Conservation (phyloP, 1,140 invertebrate species). For the Amphibalanus amphitrite region DNA sequence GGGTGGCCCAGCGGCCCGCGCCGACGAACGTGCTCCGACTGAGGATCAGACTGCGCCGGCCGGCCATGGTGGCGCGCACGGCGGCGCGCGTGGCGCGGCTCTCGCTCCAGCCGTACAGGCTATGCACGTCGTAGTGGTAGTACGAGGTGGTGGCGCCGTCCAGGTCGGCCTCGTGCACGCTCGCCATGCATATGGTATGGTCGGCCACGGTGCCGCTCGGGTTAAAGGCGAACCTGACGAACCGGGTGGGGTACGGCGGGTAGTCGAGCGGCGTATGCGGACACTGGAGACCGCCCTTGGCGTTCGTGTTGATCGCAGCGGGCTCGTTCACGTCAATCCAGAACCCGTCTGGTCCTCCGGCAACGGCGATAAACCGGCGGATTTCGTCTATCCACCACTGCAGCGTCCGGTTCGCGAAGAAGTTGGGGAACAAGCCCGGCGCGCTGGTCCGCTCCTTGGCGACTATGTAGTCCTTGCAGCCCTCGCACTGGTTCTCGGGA, state of each 20-base stretch:
- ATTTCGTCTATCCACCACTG: slow-evolving; percentile 18
- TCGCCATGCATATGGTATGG: too few species aligned
- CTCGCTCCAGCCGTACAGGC: too few species aligned
- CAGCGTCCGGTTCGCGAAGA: slow-evolving; percentile 15
- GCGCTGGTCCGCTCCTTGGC: slow-evolving; percentile 15
- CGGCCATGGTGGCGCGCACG: too few species aligned
- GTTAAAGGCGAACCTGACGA: slow-evolving; percentile 1
- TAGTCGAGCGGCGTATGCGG: too few species aligned
- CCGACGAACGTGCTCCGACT: too few species aligned
- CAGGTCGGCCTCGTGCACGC: too few species aligned
- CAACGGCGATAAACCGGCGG: slow-evolving; percentile 15
- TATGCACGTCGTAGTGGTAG: too few species aligned
- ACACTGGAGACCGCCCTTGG: slow-evolving; percentile 21
- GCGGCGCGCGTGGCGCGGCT: too few species aligned
- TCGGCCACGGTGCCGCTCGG: slow-evolving; percentile 6
- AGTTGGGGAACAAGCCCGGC: slow-evolving; percentile 18
- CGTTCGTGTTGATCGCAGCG: slow-evolving; percentile 27
- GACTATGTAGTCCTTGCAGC: slow-evolving; percentile 14
- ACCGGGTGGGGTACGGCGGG: slow-evolving; percentile 18
- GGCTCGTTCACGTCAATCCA: slow-evolving; percentile 26
- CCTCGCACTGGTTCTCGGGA: slow-evolving; percentile 15
- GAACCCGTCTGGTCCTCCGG: slow-evolving; percentile 18
- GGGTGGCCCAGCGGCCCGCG: too few species aligned
- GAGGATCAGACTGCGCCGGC: too few species aligned
- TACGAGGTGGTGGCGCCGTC: too few species aligned